phyloP scores from a whole-genome alignment of 2,888 invertebrate species.

The Lycia hirtaria region DNA sequence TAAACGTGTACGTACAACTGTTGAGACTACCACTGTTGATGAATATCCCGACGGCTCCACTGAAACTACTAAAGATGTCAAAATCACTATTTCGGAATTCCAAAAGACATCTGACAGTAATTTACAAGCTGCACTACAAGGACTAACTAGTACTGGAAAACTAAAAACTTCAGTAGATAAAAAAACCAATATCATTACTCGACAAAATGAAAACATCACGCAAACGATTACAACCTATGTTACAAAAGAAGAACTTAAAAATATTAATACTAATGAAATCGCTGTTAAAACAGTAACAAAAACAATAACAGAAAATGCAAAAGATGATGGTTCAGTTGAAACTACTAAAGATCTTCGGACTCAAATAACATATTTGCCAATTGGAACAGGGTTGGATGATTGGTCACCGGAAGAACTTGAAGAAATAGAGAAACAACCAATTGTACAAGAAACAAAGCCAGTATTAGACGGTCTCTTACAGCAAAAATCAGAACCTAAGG shows the following conservation, averaged over 20 bases:
- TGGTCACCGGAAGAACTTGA: conserved; percentile 78
- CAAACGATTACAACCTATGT: conserved; percentile 74
- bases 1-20: conserved; percentile 85
- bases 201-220: conserved; percentile 74
- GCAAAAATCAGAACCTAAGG: conserved; percentile 51
- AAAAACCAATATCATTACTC: conserved; percentile 78
- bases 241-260: conserved; percentile 77
- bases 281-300: conserved; percentile 79
- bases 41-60: conserved; percentile 83
- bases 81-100: conserved; percentile 81
- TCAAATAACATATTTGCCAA: conserved; percentile 79
- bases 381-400: conserved; percentile 76
- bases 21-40: conserved; percentile 80
- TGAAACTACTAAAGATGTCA: conserved; percentile 83
- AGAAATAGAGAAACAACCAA: conserved; percentile 68
- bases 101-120: conserved; percentile 78
- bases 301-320: conserved; percentile 76
- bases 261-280: conserved; percentile 67
- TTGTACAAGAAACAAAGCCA: conserved; percentile 55
- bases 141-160: conserved; percentile 72
- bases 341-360: conserved; percentile 80
- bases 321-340: conserved; percentile 73
- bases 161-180: conserved; percentile 76
- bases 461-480: conserved; percentile 53
- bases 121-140: conserved; percentile 77